Percentiles rank a stretch among this genome's conserved stretches.
Evolutionary conservation across 1,140 invertebrate genomes (phyloP).

Genomic region (Fragariocoptes setiger): DNA sequence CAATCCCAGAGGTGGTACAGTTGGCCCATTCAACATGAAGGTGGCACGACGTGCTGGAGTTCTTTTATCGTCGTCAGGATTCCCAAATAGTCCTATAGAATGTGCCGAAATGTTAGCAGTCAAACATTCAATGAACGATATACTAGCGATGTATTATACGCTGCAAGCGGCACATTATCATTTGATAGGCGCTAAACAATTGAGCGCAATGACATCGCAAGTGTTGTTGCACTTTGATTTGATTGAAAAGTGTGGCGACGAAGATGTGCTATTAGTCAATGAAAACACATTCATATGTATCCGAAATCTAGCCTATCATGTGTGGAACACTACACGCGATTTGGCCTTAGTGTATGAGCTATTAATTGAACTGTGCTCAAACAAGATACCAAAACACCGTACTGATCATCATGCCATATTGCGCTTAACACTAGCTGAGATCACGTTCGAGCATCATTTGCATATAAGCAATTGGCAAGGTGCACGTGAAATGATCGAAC

Average conservation of each 20-base stretch:
- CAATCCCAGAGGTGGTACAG: too few species aligned
- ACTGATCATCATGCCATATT: conserved; percentile 1
- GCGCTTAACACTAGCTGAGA: conserved; percentile 7
- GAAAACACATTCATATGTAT: conserved; percentile 6
- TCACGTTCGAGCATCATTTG: conserved; percentile 7
- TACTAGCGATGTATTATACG: conserved; percentile 6
- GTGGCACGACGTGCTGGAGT: not conserved
- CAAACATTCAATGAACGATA: conserved; percentile 6
- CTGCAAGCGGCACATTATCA: conserved; percentile 3
- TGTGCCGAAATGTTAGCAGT: conserved; percentile 5
- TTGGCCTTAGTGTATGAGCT: conserved; percentile 3
- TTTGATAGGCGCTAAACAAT: conserved; percentile 5
- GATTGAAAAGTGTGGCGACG: conserved; percentile 6
- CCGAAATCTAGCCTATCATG: conserved; percentile 6
- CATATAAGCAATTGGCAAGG: conserved; percentile 3
- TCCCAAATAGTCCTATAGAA: not conserved
- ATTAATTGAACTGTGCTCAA: not conserved
- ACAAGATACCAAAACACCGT: conserved; percentile 4
- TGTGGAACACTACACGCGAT: conserved; percentile 5
- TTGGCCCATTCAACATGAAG: too few species aligned
- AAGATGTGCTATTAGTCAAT: conserved; percentile 5
- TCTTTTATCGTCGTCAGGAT: not conserved
- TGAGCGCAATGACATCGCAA: conserved; percentile 3
- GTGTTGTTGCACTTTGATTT: conserved; percentile 4
- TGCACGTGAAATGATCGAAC: conserved; percentile 1